A percentile compares a stretch with the other conserved stretches of the same genome.
Evolutionary conservation across 2,113 vertebrate genomes (phyloP).

Genomic region (Phrynosoma blainvillii): DNA sequence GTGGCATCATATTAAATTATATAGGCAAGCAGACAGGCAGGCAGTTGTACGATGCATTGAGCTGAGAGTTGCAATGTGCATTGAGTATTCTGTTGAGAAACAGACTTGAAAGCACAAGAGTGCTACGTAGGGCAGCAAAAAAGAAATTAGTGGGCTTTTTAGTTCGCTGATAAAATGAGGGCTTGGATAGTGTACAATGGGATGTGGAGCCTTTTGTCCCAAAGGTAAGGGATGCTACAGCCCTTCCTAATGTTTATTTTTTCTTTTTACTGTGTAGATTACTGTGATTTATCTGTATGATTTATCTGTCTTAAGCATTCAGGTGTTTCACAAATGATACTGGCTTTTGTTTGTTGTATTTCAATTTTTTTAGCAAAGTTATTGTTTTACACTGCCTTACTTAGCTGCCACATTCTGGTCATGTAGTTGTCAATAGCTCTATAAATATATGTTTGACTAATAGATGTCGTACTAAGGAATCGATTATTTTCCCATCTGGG

Average conservation of each 20-base stretch:
- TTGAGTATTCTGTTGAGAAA: conserved; percentile 69
- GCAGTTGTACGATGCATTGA: conserved; percentile 73
- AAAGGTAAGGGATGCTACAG: conserved; percentile 75
- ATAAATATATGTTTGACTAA: conserved; percentile 25
- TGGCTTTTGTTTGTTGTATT: conserved; percentile 32
- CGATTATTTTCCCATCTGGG: conserved; percentile 28
- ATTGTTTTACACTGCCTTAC: conserved; percentile 7
- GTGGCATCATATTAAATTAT: conserved; percentile 88
- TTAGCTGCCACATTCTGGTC: neutral
- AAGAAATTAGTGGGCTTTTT: conserved; percentile 41
- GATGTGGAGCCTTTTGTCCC: conserved; percentile 84
- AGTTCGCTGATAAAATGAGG: conserved; percentile 73
- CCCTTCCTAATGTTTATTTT: neutral
- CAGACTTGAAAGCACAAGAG: conserved; percentile 49
- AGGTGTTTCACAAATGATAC: neutral
- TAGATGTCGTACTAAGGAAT: neutral
- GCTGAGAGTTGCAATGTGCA: conserved; percentile 68
- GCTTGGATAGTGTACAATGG: conserved; percentile 74
- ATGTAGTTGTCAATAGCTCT: conserved; percentile 14
- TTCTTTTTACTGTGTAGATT: neutral
- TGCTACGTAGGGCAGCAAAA: conserved; percentile 48
- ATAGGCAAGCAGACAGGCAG: conserved; percentile 78
- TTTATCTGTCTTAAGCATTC: conserved; percentile 35
- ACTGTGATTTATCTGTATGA: conserved; percentile 7
- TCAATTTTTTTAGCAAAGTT: conserved; percentile 14